These are phyloP conservation scores for Thymelicus sylvestris DNA, from an alignment of 2,888 invertebrate species.

Conservation along the genomic window DNA sequence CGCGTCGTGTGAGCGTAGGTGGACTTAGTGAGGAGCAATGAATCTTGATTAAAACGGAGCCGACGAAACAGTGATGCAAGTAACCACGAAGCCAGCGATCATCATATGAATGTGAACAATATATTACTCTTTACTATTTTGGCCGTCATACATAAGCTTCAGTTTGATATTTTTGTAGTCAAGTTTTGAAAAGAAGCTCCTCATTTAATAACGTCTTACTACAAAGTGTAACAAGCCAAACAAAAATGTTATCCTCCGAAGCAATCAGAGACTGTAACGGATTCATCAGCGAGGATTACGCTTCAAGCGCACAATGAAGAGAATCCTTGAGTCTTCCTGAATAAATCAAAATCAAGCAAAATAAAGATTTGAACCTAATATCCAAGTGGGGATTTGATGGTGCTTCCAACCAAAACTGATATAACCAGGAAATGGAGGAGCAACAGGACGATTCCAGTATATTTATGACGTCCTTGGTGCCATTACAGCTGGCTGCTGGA, in stretches of 20 bases:
- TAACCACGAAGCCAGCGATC: too few relatives aligned
- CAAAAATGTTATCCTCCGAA: constrained; percentile 1
- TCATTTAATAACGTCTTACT: too few relatives aligned
- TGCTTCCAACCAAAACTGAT: constrained; percentile 6
- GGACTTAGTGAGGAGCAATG: too few relatives aligned
- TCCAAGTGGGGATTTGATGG: constrained; percentile 6
- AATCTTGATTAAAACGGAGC: too few relatives aligned
- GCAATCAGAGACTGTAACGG: constrained; percentile 2
- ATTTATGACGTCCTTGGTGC: constrained; percentile 3
- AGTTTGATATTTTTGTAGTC: too few relatives aligned
- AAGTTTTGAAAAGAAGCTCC: too few relatives aligned
- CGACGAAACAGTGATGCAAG: too few relatives aligned
- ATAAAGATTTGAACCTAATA: constrained; percentile 7
- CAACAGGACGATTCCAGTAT: constrained; percentile 6
- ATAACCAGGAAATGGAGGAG: not conserved
- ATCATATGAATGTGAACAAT: too few relatives aligned
- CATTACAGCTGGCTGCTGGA: not conserved
- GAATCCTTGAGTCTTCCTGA: not conserved
- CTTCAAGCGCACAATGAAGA: constrained; percentile 3
- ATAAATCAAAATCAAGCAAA: not conserved
- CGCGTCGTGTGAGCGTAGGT: too few relatives aligned
- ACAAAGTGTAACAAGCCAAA: not conserved
- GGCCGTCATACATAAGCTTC: too few relatives aligned
- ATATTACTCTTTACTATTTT: too few relatives aligned
- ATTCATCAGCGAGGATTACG: not conserved